Conservation (phyloP, 1,140 invertebrate species). For the Drosophila nasuta region DNA sequence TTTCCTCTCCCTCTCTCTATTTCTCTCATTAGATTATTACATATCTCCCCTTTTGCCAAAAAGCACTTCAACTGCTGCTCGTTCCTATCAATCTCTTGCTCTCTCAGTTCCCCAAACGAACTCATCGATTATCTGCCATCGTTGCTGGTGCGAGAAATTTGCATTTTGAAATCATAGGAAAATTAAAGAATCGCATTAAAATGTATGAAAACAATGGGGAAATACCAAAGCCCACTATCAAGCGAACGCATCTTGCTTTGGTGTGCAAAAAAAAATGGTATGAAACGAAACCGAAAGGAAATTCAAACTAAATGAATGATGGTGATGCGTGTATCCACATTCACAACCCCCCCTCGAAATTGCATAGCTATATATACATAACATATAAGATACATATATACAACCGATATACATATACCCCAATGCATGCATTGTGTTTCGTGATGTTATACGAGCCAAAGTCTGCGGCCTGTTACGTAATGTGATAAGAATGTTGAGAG, state of each 20-base stretch:
- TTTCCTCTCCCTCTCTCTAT: not conserved
- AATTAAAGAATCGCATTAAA: slow-evolving; percentile 64
- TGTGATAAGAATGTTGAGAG: slow-evolving; percentile 71
- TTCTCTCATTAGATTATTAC: not conserved
- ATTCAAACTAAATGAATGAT: slow-evolving; percentile 44
- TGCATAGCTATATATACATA: not conserved
- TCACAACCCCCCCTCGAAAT: slow-evolving; percentile 19
- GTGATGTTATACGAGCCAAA: slow-evolving; percentile 67
- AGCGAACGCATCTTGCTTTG: slow-evolving; percentile 45
- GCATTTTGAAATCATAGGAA: slow-evolving; percentile 62
- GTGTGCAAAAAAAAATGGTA: not conserved
- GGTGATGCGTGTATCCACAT: slow-evolving; percentile 52
- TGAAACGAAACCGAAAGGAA: not conserved
- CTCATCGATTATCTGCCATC: slow-evolving; percentile 2
- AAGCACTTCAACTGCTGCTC: not conserved
- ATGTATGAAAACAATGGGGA: slow-evolving; percentile 32
- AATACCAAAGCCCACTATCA: slow-evolving; percentile 48
- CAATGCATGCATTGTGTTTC: slow-evolving; percentile 21
- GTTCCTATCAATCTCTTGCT: not conserved
- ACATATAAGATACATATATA: too few species aligned
- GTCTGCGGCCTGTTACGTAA: slow-evolving; percentile 80
- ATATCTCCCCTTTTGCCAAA: not conserved
- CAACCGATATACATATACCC: slow-evolving; percentile 10
- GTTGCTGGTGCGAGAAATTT: slow-evolving; percentile 50
- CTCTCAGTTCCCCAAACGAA: not conserved